Base-by-base conservation (phyloP, 2,888 invertebrate genomes). In the Geophilus truncorum region DNA sequence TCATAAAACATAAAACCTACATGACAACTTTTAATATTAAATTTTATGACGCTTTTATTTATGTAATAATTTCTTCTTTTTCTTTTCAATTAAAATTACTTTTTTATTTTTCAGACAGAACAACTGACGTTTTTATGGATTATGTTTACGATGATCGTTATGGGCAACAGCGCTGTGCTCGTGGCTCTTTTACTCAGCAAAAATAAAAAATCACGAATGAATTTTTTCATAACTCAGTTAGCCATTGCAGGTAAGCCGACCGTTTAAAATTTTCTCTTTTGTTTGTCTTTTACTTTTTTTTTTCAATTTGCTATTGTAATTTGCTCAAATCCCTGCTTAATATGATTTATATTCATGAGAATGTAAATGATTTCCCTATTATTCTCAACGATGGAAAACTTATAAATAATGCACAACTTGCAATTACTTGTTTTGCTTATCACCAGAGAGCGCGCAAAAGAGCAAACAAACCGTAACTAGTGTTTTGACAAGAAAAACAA, bases 181-280 rank as follows among this genome's bases (percentile, higher is more conserved):
- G 91, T 93, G 0, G 94, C 95, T 0, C 90, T 97, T 81, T 90
- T 93, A 81, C 90, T 93, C 84, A 94, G 93, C 83, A 94, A 94
- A 86, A 92, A 93, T 79, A 90, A 95, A 84, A 95, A 95, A 87
- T 95, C 95, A 78, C 90, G 96, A 77, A 96, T 96, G 96, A 96
- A 96, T 87, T 97, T 94, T 89, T 97, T 97, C 88, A 96, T 97
- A 84, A 94, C 94, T 90, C 95, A 97, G 85, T 89, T 97, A 80
- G 96, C 96, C 1, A 90, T 96, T 82, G 95, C 96, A 87, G 97
- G 97, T 96, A 87, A 89, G 90, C 82, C 84, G 18, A 51, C 18
- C 51, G 51, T 51, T 51, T 21, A 30, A n/a, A 40, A 9, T 40
- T 12, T n/a, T n/a, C 40, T 40, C 40, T n/a, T 40, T 40, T 40